Evolutionary conservation across 2,797 vertebrate species (phyloP).

Genomic region (Buphagus erythrorhynchus): DNA sequence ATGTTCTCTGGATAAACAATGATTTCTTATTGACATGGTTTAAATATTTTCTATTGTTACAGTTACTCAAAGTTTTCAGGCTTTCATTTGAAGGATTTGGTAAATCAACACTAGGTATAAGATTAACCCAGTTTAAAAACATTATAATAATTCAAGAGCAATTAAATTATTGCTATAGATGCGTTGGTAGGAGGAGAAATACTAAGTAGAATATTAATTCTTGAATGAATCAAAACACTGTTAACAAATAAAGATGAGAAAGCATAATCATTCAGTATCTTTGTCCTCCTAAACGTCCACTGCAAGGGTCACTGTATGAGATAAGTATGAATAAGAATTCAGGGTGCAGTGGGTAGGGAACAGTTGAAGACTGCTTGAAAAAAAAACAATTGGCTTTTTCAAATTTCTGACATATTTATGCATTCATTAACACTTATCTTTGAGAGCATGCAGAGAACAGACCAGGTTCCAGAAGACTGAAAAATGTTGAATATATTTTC

Average conservation of each 20-base stretch:
- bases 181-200: neutral
- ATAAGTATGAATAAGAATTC: neutral
- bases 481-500: neutral
- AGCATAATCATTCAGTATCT: fast-evolving
- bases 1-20: neutral
- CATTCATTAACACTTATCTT: neutral
- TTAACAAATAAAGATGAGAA: neutral
- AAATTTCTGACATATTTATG: neutral
- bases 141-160: neutral
- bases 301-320: neutral
- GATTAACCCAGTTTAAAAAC: neutral
- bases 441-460: neutral
- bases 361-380: neutral
- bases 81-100: neutral
- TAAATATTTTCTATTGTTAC: neutral
- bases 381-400: neutral
- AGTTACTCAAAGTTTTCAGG: neutral
- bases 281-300: neutral
- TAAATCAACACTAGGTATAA: neutral
- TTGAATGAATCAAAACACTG: neutral
- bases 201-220: neutral
- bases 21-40: neutral
- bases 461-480: neutral
- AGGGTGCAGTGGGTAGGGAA: neutral
- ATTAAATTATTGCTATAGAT: neutral